Evolutionary conservation across 2,888 invertebrate species (phyloP).

Genomic region (Eupeodes latifasciatus): DNA sequence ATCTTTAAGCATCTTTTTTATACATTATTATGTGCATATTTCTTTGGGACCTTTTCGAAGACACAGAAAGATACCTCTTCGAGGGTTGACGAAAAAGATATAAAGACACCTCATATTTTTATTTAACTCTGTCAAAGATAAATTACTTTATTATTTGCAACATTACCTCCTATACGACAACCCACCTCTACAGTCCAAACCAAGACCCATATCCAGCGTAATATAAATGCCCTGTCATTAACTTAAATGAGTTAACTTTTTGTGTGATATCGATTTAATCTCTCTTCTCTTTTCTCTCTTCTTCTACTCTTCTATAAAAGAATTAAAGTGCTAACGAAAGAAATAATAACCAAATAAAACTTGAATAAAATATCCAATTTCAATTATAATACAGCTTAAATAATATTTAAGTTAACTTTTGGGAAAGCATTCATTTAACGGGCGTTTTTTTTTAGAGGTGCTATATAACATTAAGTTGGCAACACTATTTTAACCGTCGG

Average conservation of each 20-base stretch:
- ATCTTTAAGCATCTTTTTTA: neutral
- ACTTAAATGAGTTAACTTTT: slow-evolving; percentile 54
- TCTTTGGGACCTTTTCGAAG: neutral
- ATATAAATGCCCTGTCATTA: slow-evolving; percentile 61
- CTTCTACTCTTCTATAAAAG: too few species aligned
- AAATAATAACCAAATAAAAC: neutral
- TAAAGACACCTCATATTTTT: too few species aligned
- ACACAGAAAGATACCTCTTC: too few species aligned
- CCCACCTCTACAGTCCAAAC: too few species aligned
- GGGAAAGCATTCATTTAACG: neutral
- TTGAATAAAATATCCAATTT: slow-evolving; percentile 39
- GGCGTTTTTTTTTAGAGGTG: too few species aligned
- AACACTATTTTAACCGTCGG: too few species aligned
- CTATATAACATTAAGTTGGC: too few species aligned
- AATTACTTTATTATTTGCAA: neutral
- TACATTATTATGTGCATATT: neutral
- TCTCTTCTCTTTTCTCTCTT: too few species aligned
- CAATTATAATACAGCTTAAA: neutral
- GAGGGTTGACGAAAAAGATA: too few species aligned
- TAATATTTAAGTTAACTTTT: neutral
- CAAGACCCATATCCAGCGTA: neutral
- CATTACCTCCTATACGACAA: neutral
- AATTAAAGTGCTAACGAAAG: slow-evolving; percentile 1
- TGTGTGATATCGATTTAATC: slow-evolving; percentile 29
- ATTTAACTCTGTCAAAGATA: neutral